phyloP scores from a whole-genome alignment of 2,888 invertebrate genomes.

The Hipparchia semele region DNA sequence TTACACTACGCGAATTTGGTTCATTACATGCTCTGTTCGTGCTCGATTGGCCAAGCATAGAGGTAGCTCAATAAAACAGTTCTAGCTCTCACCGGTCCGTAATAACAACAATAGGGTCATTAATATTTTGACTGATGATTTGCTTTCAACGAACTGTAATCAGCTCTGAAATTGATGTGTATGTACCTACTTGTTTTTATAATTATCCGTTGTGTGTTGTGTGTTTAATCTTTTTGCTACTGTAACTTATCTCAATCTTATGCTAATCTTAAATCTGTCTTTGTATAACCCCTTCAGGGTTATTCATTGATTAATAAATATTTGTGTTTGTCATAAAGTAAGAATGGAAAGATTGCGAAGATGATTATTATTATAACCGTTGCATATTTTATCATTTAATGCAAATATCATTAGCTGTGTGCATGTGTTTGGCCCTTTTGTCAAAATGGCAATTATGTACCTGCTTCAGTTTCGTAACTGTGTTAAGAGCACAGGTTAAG shows the following conservation, averaged over 20 bases:
- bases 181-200: too few relatives aligned
- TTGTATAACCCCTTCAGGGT: background rate
- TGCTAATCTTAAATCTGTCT: background rate
- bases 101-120: background rate
- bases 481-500: too few relatives aligned
- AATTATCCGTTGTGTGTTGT: slow-evolving; percentile 5
- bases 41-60: too few relatives aligned
- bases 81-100: background rate
- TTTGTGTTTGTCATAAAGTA: slow-evolving; percentile 1
- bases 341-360: background rate
- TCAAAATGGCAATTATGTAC: background rate
- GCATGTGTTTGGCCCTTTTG: background rate
- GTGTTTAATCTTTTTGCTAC: slow-evolving; percentile 5
- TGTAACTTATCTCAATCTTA: background rate
- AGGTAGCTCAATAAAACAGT: background rate
- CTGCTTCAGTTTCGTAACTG: background rate
- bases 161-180: slow-evolving; percentile 2
- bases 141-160: background rate
- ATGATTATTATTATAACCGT: background rate
- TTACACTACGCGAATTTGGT: too few relatives aligned
- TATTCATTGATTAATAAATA: background rate
- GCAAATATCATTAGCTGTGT: background rate
- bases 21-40: too few relatives aligned
- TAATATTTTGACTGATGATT: background rate
- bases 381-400: background rate